Evolutionary conservation across 2,888 invertebrate species (phyloP).

Genomic region (Amphimallon solstitiale): DNA sequence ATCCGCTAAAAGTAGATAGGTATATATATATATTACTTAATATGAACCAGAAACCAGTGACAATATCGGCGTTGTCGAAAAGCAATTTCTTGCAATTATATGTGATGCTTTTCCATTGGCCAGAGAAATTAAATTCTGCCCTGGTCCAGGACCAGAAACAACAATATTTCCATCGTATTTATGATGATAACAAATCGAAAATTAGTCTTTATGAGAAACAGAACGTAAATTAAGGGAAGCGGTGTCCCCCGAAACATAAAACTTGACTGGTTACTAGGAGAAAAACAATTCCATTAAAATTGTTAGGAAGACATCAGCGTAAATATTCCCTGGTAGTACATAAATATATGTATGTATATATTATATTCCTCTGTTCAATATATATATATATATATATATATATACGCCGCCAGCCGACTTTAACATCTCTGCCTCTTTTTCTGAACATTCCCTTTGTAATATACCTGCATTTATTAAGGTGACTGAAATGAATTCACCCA

Average conservation of each 20-base stretch:
- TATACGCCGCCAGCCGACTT: not conserved
- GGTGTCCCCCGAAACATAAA: not conserved
- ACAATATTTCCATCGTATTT: too few relatives aligned
- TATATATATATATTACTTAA: too few relatives aligned
- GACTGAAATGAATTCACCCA: constrained; percentile 54
- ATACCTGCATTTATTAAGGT: constrained; percentile 53
- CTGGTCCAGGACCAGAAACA: too few relatives aligned
- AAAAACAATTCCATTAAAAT: not conserved
- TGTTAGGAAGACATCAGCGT: constrained; percentile 9
- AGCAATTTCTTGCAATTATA: too few relatives aligned
- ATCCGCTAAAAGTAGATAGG: too few relatives aligned
- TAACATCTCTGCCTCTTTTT: not conserved
- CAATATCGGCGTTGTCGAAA: too few relatives aligned
- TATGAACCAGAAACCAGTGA: too few relatives aligned
- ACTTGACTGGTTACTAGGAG: not conserved
- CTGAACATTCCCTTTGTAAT: constrained; percentile 3
- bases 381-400: constrained; percentile 1
- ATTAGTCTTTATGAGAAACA: too few relatives aligned
- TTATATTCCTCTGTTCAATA: not conserved
- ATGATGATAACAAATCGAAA: too few relatives aligned
- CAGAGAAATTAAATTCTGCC: too few relatives aligned
- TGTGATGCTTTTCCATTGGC: too few relatives aligned
- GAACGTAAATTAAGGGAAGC: not conserved
- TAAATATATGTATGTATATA: too few relatives aligned
- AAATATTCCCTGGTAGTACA: not conserved